Evolutionary conservation across 2,113 vertebrate species (phyloP), one percentile per base, ranked within the genome.

Genomic region (Indri indri): DNA sequence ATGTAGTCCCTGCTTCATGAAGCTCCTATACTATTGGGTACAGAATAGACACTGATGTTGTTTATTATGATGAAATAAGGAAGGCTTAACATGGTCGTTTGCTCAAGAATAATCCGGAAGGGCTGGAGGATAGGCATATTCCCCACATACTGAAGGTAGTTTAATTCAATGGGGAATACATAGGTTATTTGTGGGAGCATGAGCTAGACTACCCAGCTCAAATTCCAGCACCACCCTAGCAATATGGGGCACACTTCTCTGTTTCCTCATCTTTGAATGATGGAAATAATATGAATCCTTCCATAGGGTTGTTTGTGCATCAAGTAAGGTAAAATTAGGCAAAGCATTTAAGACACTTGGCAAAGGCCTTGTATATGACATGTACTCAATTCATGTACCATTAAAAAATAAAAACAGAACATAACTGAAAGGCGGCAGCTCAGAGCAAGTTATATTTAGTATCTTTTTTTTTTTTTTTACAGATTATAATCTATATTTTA

Each of bases 111-210:
- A 57, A 73, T 59, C 5, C 12, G 59, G 34, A 88, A 76, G 50
- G 2, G 2, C 50, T n/a, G 42, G 34, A 76, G 3, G 3, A n/a
- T 42, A 7, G 8, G 23, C 18, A 47, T 14, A 63, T 0, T 25
- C 4, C 7, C 1, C 17, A 3, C 27, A 77, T 17, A 16, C n/a
- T 22, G 18, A 74, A 94, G 13, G 8, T 34, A 54, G 32, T 47
- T 82, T 79, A 40, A 27, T 70, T 59, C 27, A 54, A 47, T 25
- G 2, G 20, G 32, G 40, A 9, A n/a, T 1, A 80, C 3, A 18
- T 20, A 61, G 8, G 8, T n/a, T 81, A 10, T 32, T 79, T 80
- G 9, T 76, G 50, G 11, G 6, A 1, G 80, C 17, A 82, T 34
- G 11, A 76, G 0, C 1, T 18, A 82, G 25, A 54, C 8, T 71